Evolutionary conservation across 2,888 invertebrate genomes (phyloP), one percentile per base, ranked within the genome.

Genomic region (Brachypterus glaber): DNA sequence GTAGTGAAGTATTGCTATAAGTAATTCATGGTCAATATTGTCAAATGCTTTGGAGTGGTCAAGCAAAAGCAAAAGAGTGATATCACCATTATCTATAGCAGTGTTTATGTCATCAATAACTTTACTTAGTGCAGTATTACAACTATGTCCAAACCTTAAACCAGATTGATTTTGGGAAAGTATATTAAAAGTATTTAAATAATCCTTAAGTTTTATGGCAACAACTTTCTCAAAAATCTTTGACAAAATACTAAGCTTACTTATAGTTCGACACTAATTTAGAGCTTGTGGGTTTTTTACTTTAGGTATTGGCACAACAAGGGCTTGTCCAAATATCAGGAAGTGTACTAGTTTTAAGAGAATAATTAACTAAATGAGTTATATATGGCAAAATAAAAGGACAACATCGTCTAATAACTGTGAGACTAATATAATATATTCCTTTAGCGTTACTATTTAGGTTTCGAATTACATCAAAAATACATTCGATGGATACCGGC

Each of bases 51-150:
- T 21, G 21, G 21, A 21, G 21, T 21, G 9, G 21, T 21, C 21
- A 21, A 9, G 21, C 21, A 21, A 21, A 21, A 21, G 21, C 21
- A 21, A 9, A 21, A 21, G 21, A 21, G 21, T 21, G 9, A 21
- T 21, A 9, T 21, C 21, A 21, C 21, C 21, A 21, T 21, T 21
- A 21, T 21, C 21, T 21, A 21, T 21, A 21, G 21, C 13, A 29
- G 29, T 29, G n/a, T 29, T 29, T 29, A 29, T 29, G 13, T 13
- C 29, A 29, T 29, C 13, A 29, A 13, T 29, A 11, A 29, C n/a
- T 11, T 29, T 29, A 29, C 29, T 29, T 8, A 29, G 29, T 29
- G 13, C 7, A 11, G 5, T 8, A 7, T 8, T 29, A 11, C n/a
- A 29, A 8, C 5, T 29, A 11, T 29, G 29, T 13, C 29, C 29